phyloP scores from a whole-genome alignment of 2,888 invertebrate genomes.

The Holacanthella duospinosa region DNA sequence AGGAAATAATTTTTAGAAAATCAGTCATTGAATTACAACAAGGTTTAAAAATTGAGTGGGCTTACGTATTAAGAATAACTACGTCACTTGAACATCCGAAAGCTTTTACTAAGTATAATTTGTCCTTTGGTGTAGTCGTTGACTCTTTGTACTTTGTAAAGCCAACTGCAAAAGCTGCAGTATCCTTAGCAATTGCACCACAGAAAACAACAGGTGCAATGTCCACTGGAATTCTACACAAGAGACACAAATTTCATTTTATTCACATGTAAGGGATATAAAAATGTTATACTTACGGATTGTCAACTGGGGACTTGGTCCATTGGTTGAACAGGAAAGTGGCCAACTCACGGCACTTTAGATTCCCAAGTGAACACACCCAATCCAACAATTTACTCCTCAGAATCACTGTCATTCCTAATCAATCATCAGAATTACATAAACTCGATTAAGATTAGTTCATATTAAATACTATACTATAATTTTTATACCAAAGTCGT shows the following conservation, averaged over 20 bases:
- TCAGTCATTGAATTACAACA: too few relatives aligned
- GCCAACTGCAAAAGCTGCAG: not conserved
- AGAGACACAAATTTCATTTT: not conserved
- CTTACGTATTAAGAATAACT: not conserved
- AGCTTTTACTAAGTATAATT: not conserved
- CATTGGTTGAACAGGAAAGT: slow-evolving; percentile 14
- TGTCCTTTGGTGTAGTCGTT: not conserved
- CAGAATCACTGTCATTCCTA: slow-evolving; percentile 18
- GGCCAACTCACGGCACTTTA: slow-evolving; percentile 17
- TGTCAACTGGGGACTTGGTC: slow-evolving; percentile 1
- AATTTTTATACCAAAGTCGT: too few relatives aligned
- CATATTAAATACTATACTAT: not conserved
- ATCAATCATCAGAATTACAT: not conserved
- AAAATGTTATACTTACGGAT: not conserved
- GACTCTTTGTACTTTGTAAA: not conserved
- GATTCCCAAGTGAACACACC: slow-evolving; percentile 19
- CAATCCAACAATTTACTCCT: slow-evolving; percentile 21
- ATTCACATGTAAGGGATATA: not conserved
- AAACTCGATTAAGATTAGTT: not conserved
- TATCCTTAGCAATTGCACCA: not conserved
- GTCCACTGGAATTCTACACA: slow-evolving; percentile 2
- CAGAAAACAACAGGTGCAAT: not conserved
- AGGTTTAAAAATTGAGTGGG: too few relatives aligned
- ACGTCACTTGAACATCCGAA: not conserved
- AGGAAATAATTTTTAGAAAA: too few relatives aligned